Percentiles rank a stretch among this genome's conserved stretches.
phyloP scores from a whole-genome alignment of 2,888 invertebrate genomes.

The Nudaria mundana region DNA sequence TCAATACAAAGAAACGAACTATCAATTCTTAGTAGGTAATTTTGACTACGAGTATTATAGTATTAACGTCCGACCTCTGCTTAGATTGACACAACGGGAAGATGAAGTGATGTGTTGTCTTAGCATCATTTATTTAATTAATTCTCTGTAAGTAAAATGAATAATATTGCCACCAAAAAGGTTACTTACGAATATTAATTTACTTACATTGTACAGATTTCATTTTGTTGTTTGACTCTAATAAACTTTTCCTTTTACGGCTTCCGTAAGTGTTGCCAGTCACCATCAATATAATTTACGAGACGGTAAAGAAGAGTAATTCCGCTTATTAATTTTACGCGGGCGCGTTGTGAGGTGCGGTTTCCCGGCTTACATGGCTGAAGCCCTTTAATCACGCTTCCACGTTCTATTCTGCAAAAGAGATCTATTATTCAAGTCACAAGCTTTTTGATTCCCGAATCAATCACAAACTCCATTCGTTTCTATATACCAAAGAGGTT shows the following conservation, averaged over 20 bases:
- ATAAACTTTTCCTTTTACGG: constrained; percentile 64
- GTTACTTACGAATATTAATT: constrained; percentile 4
- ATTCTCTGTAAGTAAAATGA: too few relatives aligned
- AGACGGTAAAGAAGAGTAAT: constrained; percentile 69
- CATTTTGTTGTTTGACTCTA: constrained; percentile 58
- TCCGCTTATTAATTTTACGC: constrained; percentile 72
- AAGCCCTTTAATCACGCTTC: constrained; percentile 53
- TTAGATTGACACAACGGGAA: too few relatives aligned
- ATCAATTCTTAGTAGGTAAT: too few relatives aligned
- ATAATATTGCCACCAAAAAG: too few relatives aligned
- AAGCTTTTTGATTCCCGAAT: constrained; percentile 39
- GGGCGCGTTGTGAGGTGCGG: constrained; percentile 57
- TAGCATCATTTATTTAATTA: too few relatives aligned
- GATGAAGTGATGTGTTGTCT: too few relatives aligned
- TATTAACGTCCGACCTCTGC: too few relatives aligned
- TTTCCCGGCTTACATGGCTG: constrained; percentile 62
- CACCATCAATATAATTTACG: constrained; percentile 74
- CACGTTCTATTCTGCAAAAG: constrained; percentile 37
- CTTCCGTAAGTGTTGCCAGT: constrained; percentile 60
- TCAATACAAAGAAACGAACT: too few relatives aligned
- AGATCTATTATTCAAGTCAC: constrained; percentile 41
- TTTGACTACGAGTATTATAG: too few relatives aligned
- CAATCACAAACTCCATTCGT: constrained; percentile 26
- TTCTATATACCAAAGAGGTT: constrained; percentile 4
- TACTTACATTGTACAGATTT: constrained; percentile 35